Evolutionary conservation across 2,888 invertebrate species (phyloP).

Genomic region (Scaptomyza tumidula): DNA sequence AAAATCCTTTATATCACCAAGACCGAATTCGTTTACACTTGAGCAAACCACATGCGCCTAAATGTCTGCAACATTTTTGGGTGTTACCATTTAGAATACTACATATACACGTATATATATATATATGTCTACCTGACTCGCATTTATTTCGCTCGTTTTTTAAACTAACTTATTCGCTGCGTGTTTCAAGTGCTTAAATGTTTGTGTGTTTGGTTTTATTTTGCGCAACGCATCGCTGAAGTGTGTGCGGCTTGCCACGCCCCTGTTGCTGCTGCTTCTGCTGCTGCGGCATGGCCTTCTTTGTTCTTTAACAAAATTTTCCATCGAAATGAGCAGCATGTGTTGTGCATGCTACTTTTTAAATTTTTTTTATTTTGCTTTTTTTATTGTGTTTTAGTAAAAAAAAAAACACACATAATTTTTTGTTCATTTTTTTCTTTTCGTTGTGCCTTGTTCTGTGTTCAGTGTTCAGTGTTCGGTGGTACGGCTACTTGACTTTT

Average conservation of each 20-base stretch:
- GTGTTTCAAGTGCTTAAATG: conserved; percentile 47
- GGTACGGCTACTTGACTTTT: conserved; percentile 59
- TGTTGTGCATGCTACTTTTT: conserved; percentile 51
- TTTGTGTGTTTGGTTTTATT: conserved; percentile 41
- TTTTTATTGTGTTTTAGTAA: neutral
- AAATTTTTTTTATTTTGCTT: neutral
- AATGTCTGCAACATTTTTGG: conserved; percentile 70
- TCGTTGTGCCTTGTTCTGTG: conserved; percentile 13
- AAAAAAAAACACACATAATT: neutral
- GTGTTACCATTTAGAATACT: conserved; percentile 22
- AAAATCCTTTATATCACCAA: neutral
- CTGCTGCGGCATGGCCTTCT: conserved; percentile 9
- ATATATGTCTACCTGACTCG: conserved; percentile 45
- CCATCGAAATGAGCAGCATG: conserved; percentile 74
- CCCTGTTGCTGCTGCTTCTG: conserved; percentile 10
- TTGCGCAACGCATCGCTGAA: conserved; percentile 40
- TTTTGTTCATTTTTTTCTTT: conserved; percentile 22
- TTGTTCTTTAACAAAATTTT: conserved; percentile 62
- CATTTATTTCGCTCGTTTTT: conserved; percentile 30
- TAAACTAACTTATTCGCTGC: conserved; percentile 26
- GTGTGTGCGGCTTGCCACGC: conserved; percentile 47
- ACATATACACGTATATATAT: no score
- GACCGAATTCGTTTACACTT: conserved; percentile 6
- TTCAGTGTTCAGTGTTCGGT: conserved; percentile 24
- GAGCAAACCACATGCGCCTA: conserved; percentile 37